Conservation (phyloP, 2,113 vertebrate species). For the Apteryx owenii region DNA sequence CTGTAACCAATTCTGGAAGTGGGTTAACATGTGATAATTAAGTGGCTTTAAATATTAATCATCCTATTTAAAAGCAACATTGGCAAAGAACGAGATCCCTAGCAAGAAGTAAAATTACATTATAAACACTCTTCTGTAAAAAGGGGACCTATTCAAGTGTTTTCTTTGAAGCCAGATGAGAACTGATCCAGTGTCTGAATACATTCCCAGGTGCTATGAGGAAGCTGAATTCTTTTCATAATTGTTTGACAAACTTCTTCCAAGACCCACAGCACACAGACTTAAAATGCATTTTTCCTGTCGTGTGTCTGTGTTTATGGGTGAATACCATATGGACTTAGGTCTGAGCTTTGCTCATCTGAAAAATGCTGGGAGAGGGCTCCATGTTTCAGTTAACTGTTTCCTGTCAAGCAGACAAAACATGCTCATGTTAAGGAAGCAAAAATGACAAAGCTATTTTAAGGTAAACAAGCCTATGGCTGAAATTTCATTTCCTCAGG, state of each 20-base stretch:
- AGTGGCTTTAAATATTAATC: slow-evolving; percentile 62
- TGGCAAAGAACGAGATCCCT: slow-evolving; percentile 18
- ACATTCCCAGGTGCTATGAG: slow-evolving; percentile 13
- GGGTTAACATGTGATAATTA: slow-evolving; percentile 50
- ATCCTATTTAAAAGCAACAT: slow-evolving; percentile 37
- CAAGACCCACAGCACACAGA: neutral
- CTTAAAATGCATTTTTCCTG: slow-evolving; percentile 44
- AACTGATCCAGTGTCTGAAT: neutral
- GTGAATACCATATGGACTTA: slow-evolving; percentile 18
- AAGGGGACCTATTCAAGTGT: neutral
- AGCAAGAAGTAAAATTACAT: slow-evolving; percentile 40
- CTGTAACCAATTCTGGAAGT: slow-evolving; percentile 12
- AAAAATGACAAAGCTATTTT: slow-evolving; percentile 15
- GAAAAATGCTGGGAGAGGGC: neutral
- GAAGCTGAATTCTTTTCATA: slow-evolving; percentile 35
- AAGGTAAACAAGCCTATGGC: neutral
- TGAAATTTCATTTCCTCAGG: slow-evolving; percentile 30
- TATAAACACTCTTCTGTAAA: slow-evolving; percentile 13
- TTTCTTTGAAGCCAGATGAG: slow-evolving; percentile 45
- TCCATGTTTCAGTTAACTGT: slow-evolving; percentile 38
- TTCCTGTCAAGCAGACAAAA: slow-evolving; percentile 37
- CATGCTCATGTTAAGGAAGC: neutral
- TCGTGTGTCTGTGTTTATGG: slow-evolving; percentile 36
- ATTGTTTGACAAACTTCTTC: slow-evolving; percentile 40
- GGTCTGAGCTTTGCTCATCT: slow-evolving; percentile 45